Evolutionary conservation across 2,888 invertebrate genomes (phyloP), one percentile per base, ranked within the genome.

Genomic region (Scaptomyza cyrtandrae): DNA sequence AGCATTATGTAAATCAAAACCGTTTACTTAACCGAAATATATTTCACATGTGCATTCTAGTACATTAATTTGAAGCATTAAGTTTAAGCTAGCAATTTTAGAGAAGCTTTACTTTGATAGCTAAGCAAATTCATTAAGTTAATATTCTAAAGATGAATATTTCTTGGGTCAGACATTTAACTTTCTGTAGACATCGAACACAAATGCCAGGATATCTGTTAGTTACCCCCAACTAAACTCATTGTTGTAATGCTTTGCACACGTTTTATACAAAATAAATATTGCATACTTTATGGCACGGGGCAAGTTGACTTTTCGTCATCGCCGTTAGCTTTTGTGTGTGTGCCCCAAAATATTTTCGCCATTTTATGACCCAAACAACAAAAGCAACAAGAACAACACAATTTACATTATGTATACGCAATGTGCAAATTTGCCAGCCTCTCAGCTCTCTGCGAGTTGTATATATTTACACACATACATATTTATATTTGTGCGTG

Each of bases 221-320:
- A 60, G 77, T 64, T 33, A 16, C 11, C 7, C 14, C 27, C 24
- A 24, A 0, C 16, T 43, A 16, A 27, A 46, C 43, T 63, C 49
- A 58, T 46, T 46, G 43, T 69, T 79, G 72, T 80, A 69, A 80
- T 88, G 75, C 58, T 67, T 62, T 67, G 84, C 88, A 83, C 88
- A 78, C 80, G 84, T 76, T 86, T 83, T 76, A 83, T 82, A 86
- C 86, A 75, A 80, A 82, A 85, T 88, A 85, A 85, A 85, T 85
- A 88, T 85, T 85, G 88, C 85, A 85, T 86, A 85, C 86, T 85
- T 85, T 78, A 86, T 70, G 80, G 80, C 75, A 39, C 66, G 45
- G 62, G 62, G 69, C 58, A 57, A 62, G 78, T 86, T 81, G 81
- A 78, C 85, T 85, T 85, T 72, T 70, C 85, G 81, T 85, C 87